Conservation (phyloP, 2,888 invertebrate genomes). For the Prenolepis imparis region DNA sequence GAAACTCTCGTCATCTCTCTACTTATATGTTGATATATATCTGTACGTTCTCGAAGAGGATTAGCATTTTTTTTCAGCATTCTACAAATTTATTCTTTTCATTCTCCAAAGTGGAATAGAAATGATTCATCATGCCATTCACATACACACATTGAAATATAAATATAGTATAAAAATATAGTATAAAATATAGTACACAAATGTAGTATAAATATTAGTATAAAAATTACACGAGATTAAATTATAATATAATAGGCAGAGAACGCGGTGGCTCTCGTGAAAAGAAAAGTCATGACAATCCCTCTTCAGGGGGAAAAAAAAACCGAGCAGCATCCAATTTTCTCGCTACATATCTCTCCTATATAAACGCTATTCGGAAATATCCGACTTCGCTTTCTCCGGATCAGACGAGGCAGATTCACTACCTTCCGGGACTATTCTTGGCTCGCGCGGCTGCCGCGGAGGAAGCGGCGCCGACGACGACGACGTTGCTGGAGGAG, state of each 20-base stretch:
- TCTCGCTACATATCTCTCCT: conserved; percentile 20
- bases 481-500: background rate
- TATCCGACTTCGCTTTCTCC: background rate
- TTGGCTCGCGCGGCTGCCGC: conserved; percentile 72
- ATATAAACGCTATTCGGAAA: conserved; percentile 16
- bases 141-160: background rate
- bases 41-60: background rate
- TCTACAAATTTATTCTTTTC: background rate
- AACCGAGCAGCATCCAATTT: background rate
- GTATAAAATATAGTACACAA: background rate
- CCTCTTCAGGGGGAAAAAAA: background rate
- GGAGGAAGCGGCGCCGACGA: conserved; percentile 67
- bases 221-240: background rate
- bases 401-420: background rate
- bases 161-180: background rate
- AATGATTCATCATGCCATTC: background rate
- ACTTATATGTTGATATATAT: background rate
- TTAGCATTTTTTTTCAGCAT: background rate
- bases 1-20: conserved; percentile 3
- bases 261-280: background rate
- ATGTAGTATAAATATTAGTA: background rate
- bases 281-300: conserved; percentile 9
- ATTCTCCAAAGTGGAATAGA: background rate
- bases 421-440: conserved; percentile 79
- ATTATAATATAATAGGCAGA: background rate